These are phyloP conservation scores for Neocrepidodera transversa DNA, from an alignment of 2,888 invertebrate genomes.

Conservation along the genomic window DNA sequence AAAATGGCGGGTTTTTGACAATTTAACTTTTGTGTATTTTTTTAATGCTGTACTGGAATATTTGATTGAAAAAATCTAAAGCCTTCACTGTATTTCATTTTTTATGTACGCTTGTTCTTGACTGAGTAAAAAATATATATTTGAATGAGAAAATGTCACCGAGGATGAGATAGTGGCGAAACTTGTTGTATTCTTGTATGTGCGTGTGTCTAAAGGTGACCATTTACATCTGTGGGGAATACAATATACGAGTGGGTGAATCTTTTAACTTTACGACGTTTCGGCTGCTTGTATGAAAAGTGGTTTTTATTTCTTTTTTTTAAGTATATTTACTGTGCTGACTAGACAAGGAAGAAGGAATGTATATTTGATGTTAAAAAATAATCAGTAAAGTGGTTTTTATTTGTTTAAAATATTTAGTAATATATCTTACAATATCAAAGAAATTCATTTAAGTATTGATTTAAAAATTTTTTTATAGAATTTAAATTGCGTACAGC, in stretches of 20 bases:
- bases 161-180: constrained; percentile 16
- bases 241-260: constrained; percentile 14
- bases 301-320: neutral
- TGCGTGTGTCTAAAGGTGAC: constrained; percentile 4
- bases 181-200: constrained; percentile 3
- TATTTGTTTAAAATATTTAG: no score
- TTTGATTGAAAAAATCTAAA: neutral
- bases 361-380: no score
- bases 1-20: no score
- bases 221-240: neutral
- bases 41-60: no score
- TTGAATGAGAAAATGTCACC: constrained; percentile 6
- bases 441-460: no score
- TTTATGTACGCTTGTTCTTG: neutral
- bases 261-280: constrained; percentile 12
- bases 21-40: no score
- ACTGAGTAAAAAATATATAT: neutral
- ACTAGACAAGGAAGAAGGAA: no score
- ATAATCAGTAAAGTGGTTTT: no score
- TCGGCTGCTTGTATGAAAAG: neutral
- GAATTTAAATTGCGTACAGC: no score
- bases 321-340: neutral
- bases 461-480: no score
- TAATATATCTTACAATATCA: no score
- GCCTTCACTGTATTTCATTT: neutral